A percentile compares a stretch with the other conserved stretches of the same genome.
Evolutionary conservation across 2,888 invertebrate species (phyloP).

Genomic region (Auanema sp.): DNA sequence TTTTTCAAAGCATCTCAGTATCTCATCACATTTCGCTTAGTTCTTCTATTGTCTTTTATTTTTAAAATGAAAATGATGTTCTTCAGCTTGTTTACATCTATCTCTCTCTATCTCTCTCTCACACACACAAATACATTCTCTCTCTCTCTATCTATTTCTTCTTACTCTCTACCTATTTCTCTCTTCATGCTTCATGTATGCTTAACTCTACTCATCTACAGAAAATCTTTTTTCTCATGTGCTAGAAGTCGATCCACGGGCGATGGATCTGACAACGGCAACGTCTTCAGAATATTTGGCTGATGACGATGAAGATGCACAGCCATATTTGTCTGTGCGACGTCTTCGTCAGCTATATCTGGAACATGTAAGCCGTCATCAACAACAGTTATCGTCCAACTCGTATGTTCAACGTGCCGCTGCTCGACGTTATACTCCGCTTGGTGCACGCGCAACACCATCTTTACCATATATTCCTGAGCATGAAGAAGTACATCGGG

Average conservation of each 20-base stretch:
- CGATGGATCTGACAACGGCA: slow-evolving; percentile 10
- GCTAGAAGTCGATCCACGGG: too few species aligned
- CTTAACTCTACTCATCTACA: too few species aligned
- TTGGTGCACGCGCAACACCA: slow-evolving; percentile 33
- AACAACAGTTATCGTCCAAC: slow-evolving; percentile 10
- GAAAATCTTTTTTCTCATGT: too few species aligned
- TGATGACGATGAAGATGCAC: slow-evolving; percentile 22
- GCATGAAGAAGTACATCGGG: slow-evolving; percentile 37
- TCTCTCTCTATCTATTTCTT: slow-evolving; percentile 1
- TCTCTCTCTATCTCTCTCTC: slow-evolving; percentile 10
- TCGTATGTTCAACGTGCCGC: slow-evolving; percentile 8
- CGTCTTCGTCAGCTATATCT: slow-evolving; percentile 41
- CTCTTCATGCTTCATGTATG: too few species aligned
- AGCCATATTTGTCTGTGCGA: slow-evolving; percentile 35
- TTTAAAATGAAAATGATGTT: too few species aligned
- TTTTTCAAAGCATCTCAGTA: too few species aligned
- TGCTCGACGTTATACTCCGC: slow-evolving; percentile 21
- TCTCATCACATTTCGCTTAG: slow-evolving; percentile 2
- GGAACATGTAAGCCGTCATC: slow-evolving; percentile 30
- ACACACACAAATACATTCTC: slow-evolving; percentile 13
- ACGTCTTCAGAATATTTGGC: slow-evolving; percentile 17
- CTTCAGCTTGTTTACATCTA: too few species aligned
- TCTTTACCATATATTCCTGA: slow-evolving; percentile 52
- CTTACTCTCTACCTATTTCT: slow-evolving; percentile 5
- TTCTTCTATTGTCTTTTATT: slow-evolving; percentile 11